Percentiles rank a stretch among this genome's conserved stretches.
Evolutionary conservation across 2,113 vertebrate species (phyloP).

Genomic region (Mobula birostris): DNA sequence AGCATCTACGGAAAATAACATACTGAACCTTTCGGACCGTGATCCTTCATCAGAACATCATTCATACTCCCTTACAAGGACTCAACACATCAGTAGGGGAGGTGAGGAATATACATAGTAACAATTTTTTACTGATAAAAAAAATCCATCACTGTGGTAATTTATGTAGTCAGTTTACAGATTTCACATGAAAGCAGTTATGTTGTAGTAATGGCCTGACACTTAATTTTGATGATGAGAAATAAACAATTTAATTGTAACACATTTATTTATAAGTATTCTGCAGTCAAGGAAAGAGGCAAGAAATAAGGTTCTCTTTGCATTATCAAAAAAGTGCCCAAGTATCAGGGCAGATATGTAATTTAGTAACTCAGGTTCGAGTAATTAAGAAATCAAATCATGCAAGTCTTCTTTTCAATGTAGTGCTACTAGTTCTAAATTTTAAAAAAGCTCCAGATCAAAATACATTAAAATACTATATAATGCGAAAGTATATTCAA

Average conservation of each 20-base stretch:
- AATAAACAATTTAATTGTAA: background rate
- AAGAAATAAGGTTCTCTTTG: background rate
- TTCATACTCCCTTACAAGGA: background rate
- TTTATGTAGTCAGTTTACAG: background rate
- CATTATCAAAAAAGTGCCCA: background rate
- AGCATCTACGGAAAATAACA: too few relatives aligned
- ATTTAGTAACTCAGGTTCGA: background rate
- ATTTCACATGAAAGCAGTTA: background rate
- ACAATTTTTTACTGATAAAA: background rate
- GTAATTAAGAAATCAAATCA: background rate
- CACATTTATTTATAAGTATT: background rate
- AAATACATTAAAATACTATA: background rate
- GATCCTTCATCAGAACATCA: background rate
- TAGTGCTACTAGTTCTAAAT: background rate
- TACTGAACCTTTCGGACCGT: too few relatives aligned
- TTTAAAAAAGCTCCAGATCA: background rate
- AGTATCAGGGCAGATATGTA: background rate
- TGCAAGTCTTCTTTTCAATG: background rate
- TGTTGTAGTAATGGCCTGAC: background rate
- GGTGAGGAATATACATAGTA: background rate
- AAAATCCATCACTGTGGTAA: background rate
- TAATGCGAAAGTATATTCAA: too few relatives aligned
- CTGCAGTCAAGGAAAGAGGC: background rate
- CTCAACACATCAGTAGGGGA: background rate
- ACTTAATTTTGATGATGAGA: constrained; percentile 14